Evolutionary conservation across 1,140 invertebrate species (phyloP).

Genomic region (Solen grandis): DNA sequence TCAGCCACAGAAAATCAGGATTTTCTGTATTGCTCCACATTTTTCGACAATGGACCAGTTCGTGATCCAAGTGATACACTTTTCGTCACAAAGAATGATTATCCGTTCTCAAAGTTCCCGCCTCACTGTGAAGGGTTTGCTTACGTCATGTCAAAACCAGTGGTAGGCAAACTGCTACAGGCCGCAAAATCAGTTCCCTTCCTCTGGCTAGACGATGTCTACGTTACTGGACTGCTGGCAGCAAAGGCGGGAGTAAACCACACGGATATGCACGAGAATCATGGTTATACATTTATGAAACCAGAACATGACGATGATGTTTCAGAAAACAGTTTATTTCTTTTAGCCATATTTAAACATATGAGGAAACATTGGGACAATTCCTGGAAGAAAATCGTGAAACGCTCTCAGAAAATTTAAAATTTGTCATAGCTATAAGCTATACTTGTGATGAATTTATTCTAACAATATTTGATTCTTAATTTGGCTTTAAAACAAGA

Average conservation of each 20-base stretch:
- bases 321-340: not conserved
- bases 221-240: slow-evolving; percentile 68
- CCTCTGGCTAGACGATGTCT: slow-evolving; percentile 78
- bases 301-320: not conserved
- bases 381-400: slow-evolving; percentile 12
- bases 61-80: slow-evolving; percentile 53
- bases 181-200: slow-evolving; percentile 59
- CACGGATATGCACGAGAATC: slow-evolving; percentile 10
- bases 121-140: slow-evolving; percentile 72
- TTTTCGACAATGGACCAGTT: slow-evolving; percentile 13
- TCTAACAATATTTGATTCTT: too few species aligned
- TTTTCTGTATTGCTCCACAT: slow-evolving; percentile 29
- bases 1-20: not conserved
- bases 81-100: slow-evolving; percentile 69
- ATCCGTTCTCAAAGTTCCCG: slow-evolving; percentile 69
- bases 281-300: slow-evolving; percentile 27
- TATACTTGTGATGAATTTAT: too few species aligned
- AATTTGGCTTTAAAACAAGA: too few species aligned
- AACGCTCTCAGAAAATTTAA: too few species aligned
- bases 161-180: slow-evolving; percentile 59
- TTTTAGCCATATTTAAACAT: not conserved
- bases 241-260: slow-evolving; percentile 10
- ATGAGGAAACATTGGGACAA: slow-evolving; percentile 18
- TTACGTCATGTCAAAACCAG: slow-evolving; percentile 68
- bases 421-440: too few species aligned